Percentiles rank a stretch among this genome's conserved stretches.
phyloP scores from a whole-genome alignment of 2,888 invertebrate species.

The Himalopsyche tibetana region DNA sequence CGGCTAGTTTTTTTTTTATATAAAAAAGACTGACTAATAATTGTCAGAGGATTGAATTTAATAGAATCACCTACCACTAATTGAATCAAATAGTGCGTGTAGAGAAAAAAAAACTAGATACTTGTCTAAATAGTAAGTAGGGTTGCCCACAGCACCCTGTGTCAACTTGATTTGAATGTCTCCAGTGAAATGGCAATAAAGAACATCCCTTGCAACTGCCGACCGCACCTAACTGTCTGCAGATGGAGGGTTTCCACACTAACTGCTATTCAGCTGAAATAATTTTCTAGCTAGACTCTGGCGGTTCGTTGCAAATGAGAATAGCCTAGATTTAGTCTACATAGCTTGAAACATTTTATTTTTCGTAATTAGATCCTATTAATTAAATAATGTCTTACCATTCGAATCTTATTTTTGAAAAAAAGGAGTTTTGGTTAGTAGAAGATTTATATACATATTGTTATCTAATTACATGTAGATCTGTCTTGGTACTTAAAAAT shows the following conservation, averaged over 20 bases:
- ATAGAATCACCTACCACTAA: neutral
- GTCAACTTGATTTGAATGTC: conserved; percentile 35
- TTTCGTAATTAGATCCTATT: too few relatives aligned
- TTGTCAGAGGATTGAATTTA: too few relatives aligned
- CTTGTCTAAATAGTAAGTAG: neutral
- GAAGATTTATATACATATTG: too few relatives aligned
- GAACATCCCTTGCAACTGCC: conserved; percentile 24
- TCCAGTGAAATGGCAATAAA: conserved; percentile 38
- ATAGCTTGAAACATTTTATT: neutral
- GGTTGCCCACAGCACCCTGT: neutral
- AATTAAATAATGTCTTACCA: too few relatives aligned
- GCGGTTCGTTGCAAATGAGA: neutral
- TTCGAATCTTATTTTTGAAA: too few relatives aligned
- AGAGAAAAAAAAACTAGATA: neutral
- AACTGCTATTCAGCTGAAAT: conserved; percentile 15
- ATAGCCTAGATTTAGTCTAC: neutral
- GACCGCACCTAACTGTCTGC: conserved; percentile 22
- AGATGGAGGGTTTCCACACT: conserved; percentile 8
- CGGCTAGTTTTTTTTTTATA: too few relatives aligned
- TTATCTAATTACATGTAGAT: too few relatives aligned
- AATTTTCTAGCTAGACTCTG: neutral
- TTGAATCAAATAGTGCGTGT: neutral
- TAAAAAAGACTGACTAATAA: too few relatives aligned
- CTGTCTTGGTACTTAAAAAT: too few relatives aligned
- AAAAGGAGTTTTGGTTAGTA: too few relatives aligned